Percentiles rank a stretch among this genome's conserved stretches.
phyloP scores from a whole-genome alignment of 2,888 invertebrate genomes.

The Lasioglossum marginatum region DNA sequence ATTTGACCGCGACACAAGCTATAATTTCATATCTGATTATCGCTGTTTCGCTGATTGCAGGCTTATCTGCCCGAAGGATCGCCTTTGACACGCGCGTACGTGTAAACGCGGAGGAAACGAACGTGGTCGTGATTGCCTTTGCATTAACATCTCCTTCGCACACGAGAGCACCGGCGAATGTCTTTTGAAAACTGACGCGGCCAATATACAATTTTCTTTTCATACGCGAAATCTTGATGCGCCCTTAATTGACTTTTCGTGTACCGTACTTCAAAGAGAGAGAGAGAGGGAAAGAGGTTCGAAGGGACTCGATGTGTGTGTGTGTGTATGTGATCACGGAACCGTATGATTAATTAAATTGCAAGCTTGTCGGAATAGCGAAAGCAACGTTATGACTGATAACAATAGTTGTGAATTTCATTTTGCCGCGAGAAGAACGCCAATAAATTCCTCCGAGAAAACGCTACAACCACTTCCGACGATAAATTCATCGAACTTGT shows the following conservation, averaged over 20 bases:
- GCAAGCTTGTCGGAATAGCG: not conserved
- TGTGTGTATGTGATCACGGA: not conserved
- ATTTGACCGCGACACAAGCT: not conserved
- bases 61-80: not conserved
- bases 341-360: slow-evolving; percentile 7
- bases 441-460: not conserved
- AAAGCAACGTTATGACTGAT: not conserved
- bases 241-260: slow-evolving; percentile 5
- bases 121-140: not conserved
- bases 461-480: not conserved
- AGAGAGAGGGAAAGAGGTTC: not conserved
- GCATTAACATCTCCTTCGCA: not conserved
- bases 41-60: not conserved
- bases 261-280: not conserved
- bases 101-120: not conserved
- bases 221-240: slow-evolving; percentile 4
- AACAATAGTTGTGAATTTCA: slow-evolving; percentile 7
- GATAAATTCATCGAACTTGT: not conserved
- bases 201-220: not conserved
- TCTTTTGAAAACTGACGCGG: not conserved
- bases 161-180: not conserved
- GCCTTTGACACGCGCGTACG: not conserved
- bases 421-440: not conserved
- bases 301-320: not conserved
- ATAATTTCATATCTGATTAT: not conserved